Percentiles rank a stretch among this genome's conserved stretches.
Evolutionary conservation across 1,140 invertebrate species (phyloP).

Genomic region (Ptiloglossa arizonensis): DNA sequence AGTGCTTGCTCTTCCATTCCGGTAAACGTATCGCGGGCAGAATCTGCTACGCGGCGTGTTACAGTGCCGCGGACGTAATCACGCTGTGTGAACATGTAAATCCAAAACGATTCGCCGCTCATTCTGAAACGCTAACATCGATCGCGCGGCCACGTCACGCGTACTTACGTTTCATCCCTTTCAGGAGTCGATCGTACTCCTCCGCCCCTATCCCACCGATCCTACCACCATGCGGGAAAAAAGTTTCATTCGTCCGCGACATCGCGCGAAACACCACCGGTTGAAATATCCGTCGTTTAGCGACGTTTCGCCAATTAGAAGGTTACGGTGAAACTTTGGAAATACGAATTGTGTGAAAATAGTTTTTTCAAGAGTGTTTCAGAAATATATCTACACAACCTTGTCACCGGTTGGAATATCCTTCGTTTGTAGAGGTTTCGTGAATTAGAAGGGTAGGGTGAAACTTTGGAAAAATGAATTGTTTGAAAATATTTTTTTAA

Average conservation of each 20-base stretch:
- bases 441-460: too few relatives aligned
- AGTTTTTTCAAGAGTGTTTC: too few relatives aligned
- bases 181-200: constrained; percentile 1
- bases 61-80: constrained; percentile 44
- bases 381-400: too few relatives aligned
- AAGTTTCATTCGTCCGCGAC: not conserved
- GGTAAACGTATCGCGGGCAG: constrained; percentile 43
- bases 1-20: constrained; percentile 58
- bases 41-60: constrained; percentile 44
- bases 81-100: constrained; percentile 51
- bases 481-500: too few relatives aligned
- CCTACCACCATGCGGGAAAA: not conserved
- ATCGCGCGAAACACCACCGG: not conserved
- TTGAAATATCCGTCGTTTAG: too few relatives aligned
- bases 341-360: too few relatives aligned
- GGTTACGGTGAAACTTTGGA: too few relatives aligned
- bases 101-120: constrained; percentile 34
- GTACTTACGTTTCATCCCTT: constrained; percentile 21
- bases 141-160: constrained; percentile 9
- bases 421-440: too few relatives aligned
- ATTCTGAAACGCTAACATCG: constrained; percentile 22
- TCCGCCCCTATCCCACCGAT: too few relatives aligned
- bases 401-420: too few relatives aligned
- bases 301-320: too few relatives aligned
- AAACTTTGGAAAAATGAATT: too few relatives aligned